Base-by-base conservation (phyloP, 2,797 vertebrate species). In the Clarias fuscus region DNA sequence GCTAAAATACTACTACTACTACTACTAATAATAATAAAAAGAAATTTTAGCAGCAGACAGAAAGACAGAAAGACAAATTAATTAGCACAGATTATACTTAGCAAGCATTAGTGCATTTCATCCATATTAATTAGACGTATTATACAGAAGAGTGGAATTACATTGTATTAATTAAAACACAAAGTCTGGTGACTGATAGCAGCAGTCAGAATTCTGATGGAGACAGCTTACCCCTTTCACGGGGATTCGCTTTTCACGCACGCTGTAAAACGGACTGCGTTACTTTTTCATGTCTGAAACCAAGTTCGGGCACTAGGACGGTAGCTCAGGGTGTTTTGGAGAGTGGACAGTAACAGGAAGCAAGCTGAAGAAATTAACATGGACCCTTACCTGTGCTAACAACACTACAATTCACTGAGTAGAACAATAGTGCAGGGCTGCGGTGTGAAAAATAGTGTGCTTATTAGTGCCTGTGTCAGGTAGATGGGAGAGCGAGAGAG, bases 401-500 rank as follows among this genome's bases (percentile, higher is more conserved):
- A 93, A 94, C 95, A 94, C 94, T 94, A 95, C 96, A 96, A 96
- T 95, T 94, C 95, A 96, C 96, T 96, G 96, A 96, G 92, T 93
- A 93, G 93, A 94, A 94, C 96, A 94, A 96, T 93, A 96, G 93
- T 89, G 93, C 92, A 91, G 94, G 93, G 96, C 96, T 97, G 94
- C 96, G 96, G 96, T 96, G 96, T 96, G 97, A 97, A 98, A 97
- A 97, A 95, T 96, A 96, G 93, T 93, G 92, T 7, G 92, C 92
- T 93, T 93, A 93, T 93, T 94, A 94, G 91, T 90, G 86, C 86
- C 30, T 86, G 89, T 92, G 89, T 94, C 93, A 95, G 94, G 92
- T 94, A 93, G 22, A 89, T 88, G 85, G 72, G 89, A 89, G 78
- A 81, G 87, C 43, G 56, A 67, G 86, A 77, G 83, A 79, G 86